phyloP scores from a whole-genome alignment of 1,140 invertebrate genomes.

The Halyomorpha halys region DNA sequence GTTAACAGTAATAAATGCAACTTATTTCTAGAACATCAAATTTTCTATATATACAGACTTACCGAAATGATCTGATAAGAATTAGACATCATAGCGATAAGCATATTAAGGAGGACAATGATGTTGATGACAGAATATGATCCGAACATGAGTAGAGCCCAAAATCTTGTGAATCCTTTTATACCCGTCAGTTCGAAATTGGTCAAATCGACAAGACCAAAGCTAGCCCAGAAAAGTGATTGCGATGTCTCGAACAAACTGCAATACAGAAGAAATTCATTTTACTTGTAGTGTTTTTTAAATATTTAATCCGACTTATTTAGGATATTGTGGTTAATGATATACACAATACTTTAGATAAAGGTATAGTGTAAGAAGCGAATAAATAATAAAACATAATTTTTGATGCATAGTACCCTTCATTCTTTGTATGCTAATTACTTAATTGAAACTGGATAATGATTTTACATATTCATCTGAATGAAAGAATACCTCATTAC shows the following conservation, averaged over 20 bases:
- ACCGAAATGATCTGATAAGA: constrained; percentile 88
- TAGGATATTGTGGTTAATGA: no score
- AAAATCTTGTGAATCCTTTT: constrained; percentile 78
- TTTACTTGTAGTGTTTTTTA: no score
- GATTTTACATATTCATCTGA: no score
- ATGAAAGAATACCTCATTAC: no score
- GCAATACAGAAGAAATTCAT: constrained; percentile 33
- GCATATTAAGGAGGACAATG: constrained; percentile 84
- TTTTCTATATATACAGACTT: constrained; percentile 34
- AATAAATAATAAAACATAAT: no score
- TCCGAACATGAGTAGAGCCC: constrained; percentile 78
- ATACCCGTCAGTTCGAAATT: constrained; percentile 76
- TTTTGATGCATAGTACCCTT: no score
- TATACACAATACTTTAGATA: no score
- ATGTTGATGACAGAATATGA: constrained; percentile 85
- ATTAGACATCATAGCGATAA: constrained; percentile 95
- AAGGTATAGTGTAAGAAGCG: no score
- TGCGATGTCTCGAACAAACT: constrained; percentile 90
- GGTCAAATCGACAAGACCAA: constrained; percentile 78
- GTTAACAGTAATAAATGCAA: no score
- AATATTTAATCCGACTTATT: no score
- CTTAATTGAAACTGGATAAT: no score
- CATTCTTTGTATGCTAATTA: no score
- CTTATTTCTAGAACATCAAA: not conserved
- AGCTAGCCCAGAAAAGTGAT: constrained; percentile 88